Base-by-base conservation (phyloP, 2,888 invertebrate species). In the Orthosia cruda region DNA sequence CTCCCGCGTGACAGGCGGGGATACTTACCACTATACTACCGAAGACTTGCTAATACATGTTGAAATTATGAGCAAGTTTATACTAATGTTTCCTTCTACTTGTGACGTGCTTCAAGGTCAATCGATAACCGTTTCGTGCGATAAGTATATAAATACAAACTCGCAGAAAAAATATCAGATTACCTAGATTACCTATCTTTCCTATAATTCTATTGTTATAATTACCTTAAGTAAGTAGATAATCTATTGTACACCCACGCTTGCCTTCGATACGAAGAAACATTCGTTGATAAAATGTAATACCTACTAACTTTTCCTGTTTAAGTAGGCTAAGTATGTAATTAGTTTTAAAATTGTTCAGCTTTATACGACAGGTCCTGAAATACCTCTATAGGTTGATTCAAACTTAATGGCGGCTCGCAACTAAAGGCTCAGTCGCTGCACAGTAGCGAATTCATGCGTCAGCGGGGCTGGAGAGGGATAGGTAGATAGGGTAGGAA, bases 1-100 rank as follows among this genome's bases (percentile, higher is more conserved):
- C 97, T 97, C 96, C 96, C 96, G 96, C 96, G 96, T 96, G 96
- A 96, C 96, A 97, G 96, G 97, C 97, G 96, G 97, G 96, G 96
- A 97, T 97, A 96, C 97, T 97, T 83, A 96, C 97, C 97, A 97
- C 96, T 97, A 97, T 96, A 97, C 96, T 96, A 97, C 96, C 96
- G 96, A 95, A 94, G 96, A 96, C 88, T 87, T 91, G 45, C 0
- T 0, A 0, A 0, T 0, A 0, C 0, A 0, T 0, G 0, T 0
- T 1, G 15, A 72, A 77, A 64, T 77, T 59, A 26, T 54, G 4
- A 15, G 18, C 0, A 32, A 18, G 0, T 11, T 23, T 9, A 13
- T 3, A 54, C 32, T 3, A 15, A 23, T 16, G 54, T 9, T 59
- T 3, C 0, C 7, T 49, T 57, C 4, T 40, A 52, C 9, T 45